Conservation (phyloP, 2,888 invertebrate species). For the Chaitophorus viminalis region DNA sequence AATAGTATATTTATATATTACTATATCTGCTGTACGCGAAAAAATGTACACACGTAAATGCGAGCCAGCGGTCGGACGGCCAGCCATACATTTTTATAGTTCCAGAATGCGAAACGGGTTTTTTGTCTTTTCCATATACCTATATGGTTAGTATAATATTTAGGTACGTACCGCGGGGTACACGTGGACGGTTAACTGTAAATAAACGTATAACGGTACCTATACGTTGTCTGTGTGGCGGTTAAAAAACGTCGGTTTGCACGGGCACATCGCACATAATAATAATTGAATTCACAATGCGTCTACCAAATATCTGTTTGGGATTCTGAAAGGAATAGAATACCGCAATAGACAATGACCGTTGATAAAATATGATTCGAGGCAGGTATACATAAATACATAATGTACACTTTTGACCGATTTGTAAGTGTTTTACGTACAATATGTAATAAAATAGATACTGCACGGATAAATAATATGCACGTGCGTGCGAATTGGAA, state of each 20-base stretch:
- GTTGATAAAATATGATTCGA: no score
- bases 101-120: slow-evolving; percentile 48
- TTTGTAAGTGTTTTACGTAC: no score
- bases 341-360: background rate
- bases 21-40: slow-evolving; percentile 32
- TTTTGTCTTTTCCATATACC: slow-evolving; percentile 22
- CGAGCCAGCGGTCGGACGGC: background rate
- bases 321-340: background rate
- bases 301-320: background rate
- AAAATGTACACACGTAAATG: background rate
- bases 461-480: no score
- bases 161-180: background rate
- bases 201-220: slow-evolving; percentile 39
- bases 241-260: slow-evolving; percentile 38
- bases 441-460: no score
- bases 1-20: no score
- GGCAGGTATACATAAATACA: no score
- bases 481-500: no score
- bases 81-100: slow-evolving; percentile 44
- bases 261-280: background rate
- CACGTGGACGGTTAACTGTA: slow-evolving; percentile 45
- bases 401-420: no score
- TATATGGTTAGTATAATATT: no score
- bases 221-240: slow-evolving; percentile 9
- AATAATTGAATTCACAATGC: no score